These are phyloP conservation scores for Drosophila pegasa DNA, from an alignment of 2,888 invertebrate genomes.

Conservation along the genomic window DNA sequence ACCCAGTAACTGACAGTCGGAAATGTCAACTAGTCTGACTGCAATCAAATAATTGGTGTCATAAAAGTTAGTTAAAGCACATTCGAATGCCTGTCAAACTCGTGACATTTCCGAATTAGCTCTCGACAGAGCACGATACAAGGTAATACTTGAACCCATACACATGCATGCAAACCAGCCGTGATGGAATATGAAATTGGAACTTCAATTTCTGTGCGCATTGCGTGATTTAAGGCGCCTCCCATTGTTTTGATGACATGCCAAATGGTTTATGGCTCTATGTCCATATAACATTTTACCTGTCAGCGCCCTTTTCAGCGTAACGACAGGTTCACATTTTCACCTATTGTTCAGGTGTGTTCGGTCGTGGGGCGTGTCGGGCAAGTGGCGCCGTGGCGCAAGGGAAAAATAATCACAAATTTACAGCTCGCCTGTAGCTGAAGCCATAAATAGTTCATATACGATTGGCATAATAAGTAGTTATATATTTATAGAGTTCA, in stretches of 20 bases:
- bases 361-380: conserved; percentile 5
- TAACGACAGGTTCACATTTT: conserved; percentile 54
- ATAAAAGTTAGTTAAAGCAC: conserved; percentile 75
- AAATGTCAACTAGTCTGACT: conserved; percentile 22
- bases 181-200: conserved; percentile 7
- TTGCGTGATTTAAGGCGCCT: conserved; percentile 50
- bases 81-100: conserved; percentile 63
- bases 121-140: conserved; percentile 30
- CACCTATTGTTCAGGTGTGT: conserved; percentile 31
- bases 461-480: conserved; percentile 33
- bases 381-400: conserved; percentile 14
- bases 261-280: conserved; percentile 56
- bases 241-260: conserved; percentile 70
- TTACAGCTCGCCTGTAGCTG: conserved; percentile 46
- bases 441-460: conserved; percentile 30
- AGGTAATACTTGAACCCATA: conserved; percentile 25
- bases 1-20: conserved; percentile 10
- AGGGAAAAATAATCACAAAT: conserved; percentile 34
- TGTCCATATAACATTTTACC: conserved; percentile 47
- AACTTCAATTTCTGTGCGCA: conserved; percentile 47
- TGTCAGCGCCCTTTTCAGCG: conserved; percentile 48
- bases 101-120: conserved; percentile 68
- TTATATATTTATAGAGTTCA: conserved; percentile 30
- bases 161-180: background rate
- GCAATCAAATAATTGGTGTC: conserved; percentile 69